Conservation (phyloP, 1,140 invertebrate species). For the Agrypnia vestita region DNA sequence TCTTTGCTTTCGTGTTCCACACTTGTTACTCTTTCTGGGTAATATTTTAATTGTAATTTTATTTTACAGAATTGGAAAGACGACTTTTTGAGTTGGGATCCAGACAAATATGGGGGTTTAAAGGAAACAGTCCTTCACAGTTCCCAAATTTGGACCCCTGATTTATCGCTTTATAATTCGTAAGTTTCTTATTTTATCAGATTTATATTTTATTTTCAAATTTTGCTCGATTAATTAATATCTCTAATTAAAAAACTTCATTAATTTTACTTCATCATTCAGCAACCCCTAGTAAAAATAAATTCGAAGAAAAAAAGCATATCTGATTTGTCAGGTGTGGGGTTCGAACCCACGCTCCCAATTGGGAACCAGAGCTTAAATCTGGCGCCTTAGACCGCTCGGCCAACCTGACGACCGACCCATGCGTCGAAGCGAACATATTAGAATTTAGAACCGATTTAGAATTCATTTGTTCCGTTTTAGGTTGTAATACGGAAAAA, state of each 20-base stretch:
- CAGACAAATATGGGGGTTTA: constrained; percentile 37
- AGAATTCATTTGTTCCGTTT: not conserved
- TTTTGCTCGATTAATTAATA: too few relatives aligned
- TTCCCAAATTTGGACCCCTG: constrained; percentile 55
- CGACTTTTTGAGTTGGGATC: constrained; percentile 55
- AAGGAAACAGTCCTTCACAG: constrained; percentile 44
- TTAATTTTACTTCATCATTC: not conserved
- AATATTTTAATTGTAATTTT: not conserved
- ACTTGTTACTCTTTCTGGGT: too few relatives aligned
- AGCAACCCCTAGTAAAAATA: not conserved
- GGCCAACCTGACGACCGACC: constrained; percentile 75
- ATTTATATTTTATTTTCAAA: not conserved
- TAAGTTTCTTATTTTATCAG: constrained; percentile 23
- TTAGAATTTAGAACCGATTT: constrained; percentile 15
- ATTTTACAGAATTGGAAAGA: constrained; percentile 54
- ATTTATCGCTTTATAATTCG: constrained; percentile 53
- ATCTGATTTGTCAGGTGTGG: constrained; percentile 77
- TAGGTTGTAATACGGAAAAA: too few relatives aligned
- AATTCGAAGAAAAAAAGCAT: constrained; percentile 3
- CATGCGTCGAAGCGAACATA: constrained; percentile 25
- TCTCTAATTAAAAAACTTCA: too few relatives aligned
- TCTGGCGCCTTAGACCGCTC: constrained; percentile 83
- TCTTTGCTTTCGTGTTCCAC: too few relatives aligned
- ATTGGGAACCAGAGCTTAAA: constrained; percentile 83
- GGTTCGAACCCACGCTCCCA: constrained; percentile 84